A percentile compares a stretch with the other conserved stretches of the same genome.
Conservation (phyloP, 2,797 vertebrate genomes). For the Siniperca undulata region DNA sequence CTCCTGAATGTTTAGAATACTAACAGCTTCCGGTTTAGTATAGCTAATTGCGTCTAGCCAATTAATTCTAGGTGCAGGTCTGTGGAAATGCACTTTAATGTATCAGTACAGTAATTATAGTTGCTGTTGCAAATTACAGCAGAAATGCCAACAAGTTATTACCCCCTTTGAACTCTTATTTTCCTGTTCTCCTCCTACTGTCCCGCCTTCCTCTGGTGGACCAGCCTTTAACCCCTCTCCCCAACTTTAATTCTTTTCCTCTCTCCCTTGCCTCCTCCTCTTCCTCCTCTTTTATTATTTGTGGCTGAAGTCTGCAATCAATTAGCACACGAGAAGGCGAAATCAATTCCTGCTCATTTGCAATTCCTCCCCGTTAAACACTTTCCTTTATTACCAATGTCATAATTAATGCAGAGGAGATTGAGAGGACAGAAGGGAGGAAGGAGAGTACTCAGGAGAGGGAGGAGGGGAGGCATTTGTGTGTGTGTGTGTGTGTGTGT, state of each 20-base stretch:
- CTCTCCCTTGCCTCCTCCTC: neutral
- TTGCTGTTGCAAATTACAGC: constrained; percentile 1
- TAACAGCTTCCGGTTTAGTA: neutral
- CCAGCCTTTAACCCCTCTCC: constrained; percentile 9
- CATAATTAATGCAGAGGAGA: constrained; percentile 71
- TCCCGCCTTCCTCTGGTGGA: neutral
- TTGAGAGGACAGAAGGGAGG: constrained; percentile 20
- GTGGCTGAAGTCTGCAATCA: constrained; percentile 61
- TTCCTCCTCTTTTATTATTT: constrained; percentile 53
- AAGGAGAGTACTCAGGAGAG: constrained; percentile 1
- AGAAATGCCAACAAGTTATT: constrained; percentile 6
- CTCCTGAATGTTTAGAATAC: neutral
- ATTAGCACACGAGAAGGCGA: constrained; percentile 63
- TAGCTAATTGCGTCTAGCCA: neutral
- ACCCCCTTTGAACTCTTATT: neutral
- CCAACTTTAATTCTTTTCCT: constrained; percentile 3
- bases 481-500: constrained; percentile 3
- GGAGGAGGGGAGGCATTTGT: constrained; percentile 18
- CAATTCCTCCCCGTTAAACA: constrained; percentile 74
- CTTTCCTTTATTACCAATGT: constrained; percentile 70
- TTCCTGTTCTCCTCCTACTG: neutral
- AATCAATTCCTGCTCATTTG: constrained; percentile 78
- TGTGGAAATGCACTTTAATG: neutral
- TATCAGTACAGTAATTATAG: constrained; percentile 10
- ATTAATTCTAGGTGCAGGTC: neutral